Conservation (phyloP, 1,140 invertebrate genomes). For the Drosophila arawakana region DNA sequence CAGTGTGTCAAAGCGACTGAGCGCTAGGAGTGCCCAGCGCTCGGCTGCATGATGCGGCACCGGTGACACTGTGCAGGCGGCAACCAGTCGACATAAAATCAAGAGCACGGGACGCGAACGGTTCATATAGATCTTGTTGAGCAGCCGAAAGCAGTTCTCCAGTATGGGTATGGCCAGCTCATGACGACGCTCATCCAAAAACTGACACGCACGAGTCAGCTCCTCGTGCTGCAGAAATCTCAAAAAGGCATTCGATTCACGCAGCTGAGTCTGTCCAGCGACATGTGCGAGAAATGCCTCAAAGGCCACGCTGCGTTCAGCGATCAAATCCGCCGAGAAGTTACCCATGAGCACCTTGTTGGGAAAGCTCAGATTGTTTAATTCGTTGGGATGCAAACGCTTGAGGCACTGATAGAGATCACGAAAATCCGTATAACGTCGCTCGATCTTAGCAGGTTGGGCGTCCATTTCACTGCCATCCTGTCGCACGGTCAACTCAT, state of each 20-base stretch:
- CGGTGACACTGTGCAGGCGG: conserved; percentile 84
- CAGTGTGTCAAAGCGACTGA: conserved; percentile 88
- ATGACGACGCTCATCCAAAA: conserved; percentile 87
- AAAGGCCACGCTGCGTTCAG: conserved; percentile 89
- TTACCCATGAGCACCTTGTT: conserved; percentile 91
- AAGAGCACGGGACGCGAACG: conserved; percentile 88
- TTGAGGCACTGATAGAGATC: conserved; percentile 88
- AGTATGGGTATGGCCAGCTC: conserved; percentile 87
- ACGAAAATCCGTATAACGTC: conserved; percentile 91
- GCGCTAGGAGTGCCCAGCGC: conserved; percentile 89
- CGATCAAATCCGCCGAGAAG: conserved; percentile 90
- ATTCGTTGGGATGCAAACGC: conserved; percentile 86
- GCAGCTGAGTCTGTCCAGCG: conserved; percentile 86
- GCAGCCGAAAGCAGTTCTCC: conserved; percentile 89
- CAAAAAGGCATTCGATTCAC: conserved; percentile 87
- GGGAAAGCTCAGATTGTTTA: conserved; percentile 88
- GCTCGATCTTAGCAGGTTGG: conserved; percentile 88
- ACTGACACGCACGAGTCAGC: conserved; percentile 87
- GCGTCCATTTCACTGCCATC: conserved; percentile 85
- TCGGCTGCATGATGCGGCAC: conserved; percentile 87
- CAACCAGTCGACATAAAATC: conserved; percentile 90
- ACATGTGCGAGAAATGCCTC: conserved; percentile 88
- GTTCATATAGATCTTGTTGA: conserved; percentile 91
- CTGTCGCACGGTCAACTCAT: conserved; percentile 87
- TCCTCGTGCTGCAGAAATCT: conserved; percentile 89